Base-by-base conservation (phyloP, 2,888 invertebrate genomes). In the Muschampia plurimacula region DNA sequence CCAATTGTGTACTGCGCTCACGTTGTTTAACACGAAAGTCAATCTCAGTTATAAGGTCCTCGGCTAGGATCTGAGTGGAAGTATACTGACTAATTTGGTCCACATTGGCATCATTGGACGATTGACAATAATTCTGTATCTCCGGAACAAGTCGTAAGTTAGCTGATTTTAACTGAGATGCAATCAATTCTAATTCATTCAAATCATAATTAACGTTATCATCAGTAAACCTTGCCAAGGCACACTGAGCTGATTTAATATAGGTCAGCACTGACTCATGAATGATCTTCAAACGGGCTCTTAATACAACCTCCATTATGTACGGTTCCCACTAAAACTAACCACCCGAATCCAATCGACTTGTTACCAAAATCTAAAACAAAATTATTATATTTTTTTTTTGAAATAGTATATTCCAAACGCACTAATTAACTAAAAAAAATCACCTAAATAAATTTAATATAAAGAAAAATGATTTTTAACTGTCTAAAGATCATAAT, bases 1-100 rank as follows among this genome's bases (percentile, higher is more conserved):
- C 13, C 52, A 32, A 32, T 3, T 32, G 32, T 32, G 32, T 32
- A 32, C 32, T 32, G 32, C 12, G 49, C 8, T 52, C 32, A 32
- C 52, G 32, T 52, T 12, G 52, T 49, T 28, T 65, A 4, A 66
- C 13, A 10, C n/a, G 49, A 36, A 66, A 3, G 13, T 52, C n/a
- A 52, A 66, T 36, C 36, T 65, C 64, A 9, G 46, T 28, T 13
- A 64, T 12, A 12, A 64, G 46, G 1, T 46, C 64, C 7, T 64
- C 65, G 2, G 49, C 65, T 28, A 52, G 36, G 36, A 52, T 66
- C 52, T 66, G 66, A 32, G n/a, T 52, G 8, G 36, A 52, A 13
- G 52, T 66, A 39, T 15, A 66, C 10, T 28, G 7, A 3, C 3
- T 52, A 9, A 52, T 52, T 13, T 36, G 13, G 1, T 52, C 66